phyloP scores from a whole-genome alignment of 1,140 invertebrate species.

The Ylistrum balloti region DNA sequence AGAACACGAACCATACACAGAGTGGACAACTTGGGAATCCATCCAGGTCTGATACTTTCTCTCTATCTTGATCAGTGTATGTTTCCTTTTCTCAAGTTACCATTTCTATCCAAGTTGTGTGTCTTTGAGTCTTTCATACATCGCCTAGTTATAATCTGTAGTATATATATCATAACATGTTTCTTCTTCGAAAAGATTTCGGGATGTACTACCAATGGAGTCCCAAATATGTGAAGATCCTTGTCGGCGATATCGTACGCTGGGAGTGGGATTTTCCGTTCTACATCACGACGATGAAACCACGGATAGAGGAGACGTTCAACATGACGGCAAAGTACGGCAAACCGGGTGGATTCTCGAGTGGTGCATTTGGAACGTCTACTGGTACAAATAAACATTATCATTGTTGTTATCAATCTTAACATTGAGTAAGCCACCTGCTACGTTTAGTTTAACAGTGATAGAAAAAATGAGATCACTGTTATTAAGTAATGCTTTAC shows the following conservation, averaged over 20 bases:
- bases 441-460: too few relatives aligned
- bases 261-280: constrained; percentile 71
- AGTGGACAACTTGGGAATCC: constrained; percentile 68
- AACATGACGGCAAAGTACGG: constrained; percentile 54
- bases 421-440: too few relatives aligned
- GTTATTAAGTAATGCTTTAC: too few relatives aligned
- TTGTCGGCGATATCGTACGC: constrained; percentile 71
- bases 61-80: too few relatives aligned
- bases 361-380: constrained; percentile 49
- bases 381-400: too few relatives aligned
- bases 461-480: too few relatives aligned
- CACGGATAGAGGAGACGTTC: constrained; percentile 65
- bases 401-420: too few relatives aligned
- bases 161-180: too few relatives aligned
- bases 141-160: too few relatives aligned
- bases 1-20: constrained; percentile 62
- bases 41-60: background rate
- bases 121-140: too few relatives aligned
- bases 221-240: constrained; percentile 55
- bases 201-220: constrained; percentile 68
- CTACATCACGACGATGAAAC: constrained; percentile 62
- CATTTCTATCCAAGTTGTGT: too few relatives aligned
- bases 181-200: constrained; percentile 46
- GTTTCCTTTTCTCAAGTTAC: too few relatives aligned
- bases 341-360: constrained; percentile 61